Evolutionary conservation across 2,888 invertebrate genomes (phyloP), one percentile per base, ranked within the genome.

Genomic region (Tenthredo livida): DNA sequence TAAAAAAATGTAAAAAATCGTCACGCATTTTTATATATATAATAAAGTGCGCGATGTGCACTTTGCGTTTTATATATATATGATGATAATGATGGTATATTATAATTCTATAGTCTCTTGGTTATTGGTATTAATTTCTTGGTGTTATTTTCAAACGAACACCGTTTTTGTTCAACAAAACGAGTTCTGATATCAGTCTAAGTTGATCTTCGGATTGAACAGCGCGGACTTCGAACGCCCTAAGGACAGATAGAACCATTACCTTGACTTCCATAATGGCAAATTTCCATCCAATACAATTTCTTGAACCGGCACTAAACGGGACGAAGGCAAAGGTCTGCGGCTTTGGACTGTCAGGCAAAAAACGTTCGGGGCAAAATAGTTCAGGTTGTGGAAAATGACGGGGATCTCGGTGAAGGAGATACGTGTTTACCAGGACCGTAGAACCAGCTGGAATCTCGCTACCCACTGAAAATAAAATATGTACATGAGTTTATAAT

Each of bases 331-430:
- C 89, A 84, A 91, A 94, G 7, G 91, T 90, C 40, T 94, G 94
- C 47, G 93, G 88, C 7, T 89, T 90, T 1, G 88, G 88, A 7
- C 91, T 92, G 15, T 93, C 93, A 0, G 94, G 92, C 9, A 94
- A 88, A 88, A 95, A 95, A 50, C 95, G 91, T 85, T 95, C 94
- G 0, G 95, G 95, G 84, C 93, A 92, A 89, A 94, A 95, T 6
- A 86, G 88, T 9, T 94, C 93, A 0, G 95, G 95, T 10, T 95
- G 93, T 0, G 94, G 93, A 88, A 94, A 95, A 86, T 93, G 90
- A n/a, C 93, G 90, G 0, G 93, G 91, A 88, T 95, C 94, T 25
- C 94, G 91, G 86, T 95, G 95, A 17, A 94, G 90, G 1, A 92
- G 88, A 77, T 92, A 93, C 0, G 92, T 90, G 84, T 93, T 92